These are phyloP conservation scores for Caenorhabditis angaria DNA, from an alignment of 2,888 invertebrate genomes.

Conservation along the genomic window DNA sequence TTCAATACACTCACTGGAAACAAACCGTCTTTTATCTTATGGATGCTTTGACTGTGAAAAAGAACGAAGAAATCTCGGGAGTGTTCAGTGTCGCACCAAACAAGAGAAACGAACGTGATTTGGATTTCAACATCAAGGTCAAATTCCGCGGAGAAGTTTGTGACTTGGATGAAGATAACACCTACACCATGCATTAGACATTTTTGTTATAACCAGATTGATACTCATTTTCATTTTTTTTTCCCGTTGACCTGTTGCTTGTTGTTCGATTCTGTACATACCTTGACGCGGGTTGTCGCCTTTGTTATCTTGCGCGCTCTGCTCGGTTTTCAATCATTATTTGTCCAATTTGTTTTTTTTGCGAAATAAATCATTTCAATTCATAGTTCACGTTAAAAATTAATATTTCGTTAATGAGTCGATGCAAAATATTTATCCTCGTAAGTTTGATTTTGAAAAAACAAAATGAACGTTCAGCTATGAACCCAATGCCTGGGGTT, in stretches of 20 bases:
- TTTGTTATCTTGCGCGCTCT: conserved; percentile 38
- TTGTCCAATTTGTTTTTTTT: conserved; percentile 24
- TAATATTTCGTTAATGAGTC: neutral
- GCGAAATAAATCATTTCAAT: neutral
- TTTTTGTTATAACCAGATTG: conserved; percentile 16
- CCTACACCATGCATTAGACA: conserved; percentile 75
- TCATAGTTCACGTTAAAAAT: neutral
- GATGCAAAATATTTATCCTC: neutral
- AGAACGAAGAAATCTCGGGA: conserved; percentile 84
- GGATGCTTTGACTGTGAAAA: conserved; percentile 95
- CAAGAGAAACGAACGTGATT: conserved; percentile 90
- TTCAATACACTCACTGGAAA: conserved; percentile 99
- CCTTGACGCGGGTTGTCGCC: conserved; percentile 51
- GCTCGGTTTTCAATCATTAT: conserved; percentile 38
- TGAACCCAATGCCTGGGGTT: neutral
- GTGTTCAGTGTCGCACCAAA: conserved; percentile 93
- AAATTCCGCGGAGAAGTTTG: conserved; percentile 78
- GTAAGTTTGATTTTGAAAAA: neutral
- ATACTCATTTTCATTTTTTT: conserved; percentile 31
- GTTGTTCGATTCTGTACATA: conserved; percentile 36
- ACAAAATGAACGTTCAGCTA: neutral
- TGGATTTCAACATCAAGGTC: conserved; percentile 85
- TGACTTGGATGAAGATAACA: conserved; percentile 73
- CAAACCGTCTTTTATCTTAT: conserved; percentile 97
- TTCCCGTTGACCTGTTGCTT: conserved; percentile 12